Evolutionary conservation across 2,113 vertebrate species (phyloP), one percentile per base, ranked within the genome.

Genomic region (Rhegmatorhina hoffmannsi): DNA sequence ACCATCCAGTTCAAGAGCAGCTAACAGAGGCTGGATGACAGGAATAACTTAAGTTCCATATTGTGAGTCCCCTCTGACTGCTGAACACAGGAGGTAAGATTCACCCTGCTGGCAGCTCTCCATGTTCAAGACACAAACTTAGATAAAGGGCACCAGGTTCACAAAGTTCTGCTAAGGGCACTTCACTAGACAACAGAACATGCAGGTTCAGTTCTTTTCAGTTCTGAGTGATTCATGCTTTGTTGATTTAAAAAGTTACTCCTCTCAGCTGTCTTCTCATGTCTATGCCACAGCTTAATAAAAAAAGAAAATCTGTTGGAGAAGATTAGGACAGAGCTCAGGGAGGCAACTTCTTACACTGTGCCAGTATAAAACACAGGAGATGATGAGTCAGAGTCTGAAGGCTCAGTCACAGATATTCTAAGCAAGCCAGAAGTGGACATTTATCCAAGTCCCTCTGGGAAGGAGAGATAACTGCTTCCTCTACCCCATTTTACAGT

Each of bases 381-480:
- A 91, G 85, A 88, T 91, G 38, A 47, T 60, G 82, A 96, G 58
- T 94, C 81, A 87, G 74, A 94, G 74, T 43, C 58, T 73, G 75
- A 93, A 94, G 36, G n/a, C 46, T 85, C 75, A 79, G 24, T 58
- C 75, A 89, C 66, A 89, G 56, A 78, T 78, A 92, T 31, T 60
- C 68, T 56, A 87, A 78, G 69, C 43, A 84, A 91, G 52, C 20
- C 69, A 84, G 81, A 91, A 94, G 0, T 72, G 84, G 50, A 91
- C 60, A 36, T 89, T 78, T 52, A 89, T 75, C 52, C 72, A 93
- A 77, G 55, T 70, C 16, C 50, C 68, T 34, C 76, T 93, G 90
- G 34, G 55, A 90, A 88, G 60, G n/a, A 50, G 28, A 88, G 46
- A 80, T 53, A 91, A 72, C 44, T 9, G 36, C 52, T 92, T 81